Evolutionary conservation across 2,797 vertebrate species (phyloP).

Genomic region (Alosa sapidissima): DNA sequence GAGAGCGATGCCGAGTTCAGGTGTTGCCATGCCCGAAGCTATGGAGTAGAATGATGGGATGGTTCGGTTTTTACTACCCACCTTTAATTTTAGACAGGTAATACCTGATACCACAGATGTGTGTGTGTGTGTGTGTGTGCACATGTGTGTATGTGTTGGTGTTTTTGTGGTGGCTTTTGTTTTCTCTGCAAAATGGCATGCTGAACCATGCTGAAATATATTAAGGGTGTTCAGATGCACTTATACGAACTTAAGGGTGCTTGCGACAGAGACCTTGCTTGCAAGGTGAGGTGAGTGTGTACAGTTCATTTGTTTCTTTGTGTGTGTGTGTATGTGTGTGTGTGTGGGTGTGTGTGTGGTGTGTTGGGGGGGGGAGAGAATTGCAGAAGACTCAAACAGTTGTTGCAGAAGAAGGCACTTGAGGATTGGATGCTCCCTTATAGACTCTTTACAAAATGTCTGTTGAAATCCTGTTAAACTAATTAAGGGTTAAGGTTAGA

Average conservation of each 20-base stretch:
- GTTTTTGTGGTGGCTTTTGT: not conserved
- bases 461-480: too few relatives aligned
- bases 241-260: not conserved
- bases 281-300: not conserved
- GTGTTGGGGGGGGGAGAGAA: conserved; percentile 36
- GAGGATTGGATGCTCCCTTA: conserved; percentile 52
- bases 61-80: too few relatives aligned
- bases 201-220: not conserved
- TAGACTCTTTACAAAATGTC: too few relatives aligned
- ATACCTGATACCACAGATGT: not conserved
- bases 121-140: not conserved
- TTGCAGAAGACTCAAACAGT: conserved; percentile 66
- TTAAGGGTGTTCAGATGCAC: not conserved
- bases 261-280: not conserved
- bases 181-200: conserved; percentile 11
- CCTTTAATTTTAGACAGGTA: too few relatives aligned
- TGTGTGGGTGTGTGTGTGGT: not conserved
- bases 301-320: not conserved
- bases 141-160: not conserved
- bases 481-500: too few relatives aligned
- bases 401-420: conserved; percentile 57
- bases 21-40: too few relatives aligned
- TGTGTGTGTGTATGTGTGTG: not conserved
- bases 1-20: too few relatives aligned
- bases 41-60: too few relatives aligned